A percentile compares a stretch with the other conserved stretches of the same genome.
phyloP scores from a whole-genome alignment of 2,797 vertebrate genomes.

The Pelochelys cantorii region DNA sequence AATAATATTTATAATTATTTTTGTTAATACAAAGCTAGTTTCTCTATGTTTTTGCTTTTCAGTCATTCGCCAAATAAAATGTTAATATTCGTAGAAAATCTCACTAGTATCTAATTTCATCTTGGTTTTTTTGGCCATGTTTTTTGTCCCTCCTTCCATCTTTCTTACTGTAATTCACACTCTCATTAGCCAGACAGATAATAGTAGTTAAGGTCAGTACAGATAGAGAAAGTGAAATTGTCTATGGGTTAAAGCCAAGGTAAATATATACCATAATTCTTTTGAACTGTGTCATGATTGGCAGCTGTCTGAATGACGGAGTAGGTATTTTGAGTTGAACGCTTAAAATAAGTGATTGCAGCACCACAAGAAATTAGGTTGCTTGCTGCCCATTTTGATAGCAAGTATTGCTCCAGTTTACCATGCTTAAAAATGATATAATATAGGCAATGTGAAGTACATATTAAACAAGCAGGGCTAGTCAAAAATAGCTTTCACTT shows the following conservation, averaged over 20 bases:
- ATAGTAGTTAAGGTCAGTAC: slow-evolving; percentile 60
- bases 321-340: slow-evolving; percentile 47
- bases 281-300: slow-evolving; percentile 60
- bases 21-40: slow-evolving; percentile 23
- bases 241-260: slow-evolving; percentile 58
- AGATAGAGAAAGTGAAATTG: slow-evolving; percentile 69
- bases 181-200: slow-evolving; percentile 70
- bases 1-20: slow-evolving; percentile 24
- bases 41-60: slow-evolving; percentile 43
- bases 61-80: slow-evolving; percentile 52
- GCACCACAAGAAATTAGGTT: slow-evolving; percentile 17
- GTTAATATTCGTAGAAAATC: slow-evolving; percentile 43
- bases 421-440: slow-evolving; percentile 49
- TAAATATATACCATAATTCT: slow-evolving; percentile 47
- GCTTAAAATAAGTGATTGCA: slow-evolving; percentile 34
- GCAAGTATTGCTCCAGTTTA: slow-evolving; percentile 58
- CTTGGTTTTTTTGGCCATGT: slow-evolving; percentile 49
- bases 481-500: slow-evolving; percentile 72
- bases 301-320: slow-evolving; percentile 19
- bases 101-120: slow-evolving; percentile 54
- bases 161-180: slow-evolving; percentile 67
- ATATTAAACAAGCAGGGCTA: slow-evolving; percentile 64
- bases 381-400: slow-evolving; percentile 38
- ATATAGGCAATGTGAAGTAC: slow-evolving; percentile 52
- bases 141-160: slow-evolving; percentile 63